Evolutionary conservation across 2,797 vertebrate genomes (phyloP).

Genomic region (Linurgus olivaceus): DNA sequence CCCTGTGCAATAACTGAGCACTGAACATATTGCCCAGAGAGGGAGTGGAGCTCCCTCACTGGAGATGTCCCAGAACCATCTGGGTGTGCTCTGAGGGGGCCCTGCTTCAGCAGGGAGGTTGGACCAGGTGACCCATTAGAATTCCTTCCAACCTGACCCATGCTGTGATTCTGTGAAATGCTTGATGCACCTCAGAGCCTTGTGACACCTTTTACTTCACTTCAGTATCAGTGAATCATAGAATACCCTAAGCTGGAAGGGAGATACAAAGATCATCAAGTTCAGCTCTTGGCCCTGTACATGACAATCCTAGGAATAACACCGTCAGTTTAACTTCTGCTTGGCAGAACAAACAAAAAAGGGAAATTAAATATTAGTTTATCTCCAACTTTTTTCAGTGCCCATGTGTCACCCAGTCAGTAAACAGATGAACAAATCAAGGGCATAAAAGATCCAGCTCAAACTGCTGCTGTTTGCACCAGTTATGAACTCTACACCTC

Average conservation of each 20-base stretch:
- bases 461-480: background rate
- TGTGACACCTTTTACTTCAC: background rate
- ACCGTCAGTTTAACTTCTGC: accelerated
- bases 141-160: background rate
- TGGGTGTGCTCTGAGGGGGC: background rate
- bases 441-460: background rate
- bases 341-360: background rate
- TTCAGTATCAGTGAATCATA: background rate
- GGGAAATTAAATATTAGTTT: background rate
- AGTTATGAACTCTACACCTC: background rate
- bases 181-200: background rate
- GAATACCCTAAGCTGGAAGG: background rate
- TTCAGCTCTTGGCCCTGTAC: background rate
- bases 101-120: background rate
- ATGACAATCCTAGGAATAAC: background rate
- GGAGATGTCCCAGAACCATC: background rate
- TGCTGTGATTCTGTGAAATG: background rate
- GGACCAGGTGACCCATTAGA: background rate
- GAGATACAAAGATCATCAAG: background rate
- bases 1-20: background rate
- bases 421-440: background rate
- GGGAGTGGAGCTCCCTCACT: background rate
- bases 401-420: accelerated
- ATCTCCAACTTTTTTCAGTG: accelerated
- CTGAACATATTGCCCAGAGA: background rate